Base-by-base conservation (phyloP, 2,797 vertebrate species). In the Sternarchorhynchus goeldii region DNA sequence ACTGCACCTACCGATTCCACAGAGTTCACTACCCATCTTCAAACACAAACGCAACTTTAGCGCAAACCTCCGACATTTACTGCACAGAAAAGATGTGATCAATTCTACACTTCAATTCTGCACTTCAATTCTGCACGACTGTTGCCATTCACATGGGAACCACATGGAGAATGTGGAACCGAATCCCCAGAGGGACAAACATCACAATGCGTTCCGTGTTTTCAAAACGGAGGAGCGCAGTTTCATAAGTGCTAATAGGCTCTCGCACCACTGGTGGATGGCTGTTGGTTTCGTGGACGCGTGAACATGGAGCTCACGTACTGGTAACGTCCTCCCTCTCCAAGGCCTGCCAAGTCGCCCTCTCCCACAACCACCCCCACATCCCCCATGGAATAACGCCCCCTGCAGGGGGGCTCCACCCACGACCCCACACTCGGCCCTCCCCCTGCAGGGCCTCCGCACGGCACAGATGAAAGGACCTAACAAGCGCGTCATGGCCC, bases 311-410 rank as follows among this genome's bases (percentile, higher is more conserved):
- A 25, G 25, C 25, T 25, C 25, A 25, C 1, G 25, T 25, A 25
- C 67, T 60, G 69, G 60, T 7, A 0, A 25, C 25, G 25, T 36
- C 34, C 4, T 7, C 34, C 34, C 6, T 7, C 34, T 69, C 77
- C 60, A 4, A 58, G 45, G 59, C 70, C 75, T 6, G 29, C 75
- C 58, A 58, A 66, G 50, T 69, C 41, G 25, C 75, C 69, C 8
- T 63, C 66, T 82, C 62, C 64, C 77, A 79, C 79, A 72, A 58
- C 25, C 25, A 25, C 1, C 25, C 25, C 25, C 25, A 25, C 25
- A 25, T 67, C 56, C 64, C n/a, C 65, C 25, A 20, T 34, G 70
- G 66, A 75, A 67, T 59, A 21, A 70, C 55, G 32, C 0, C 18
- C 62, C 77, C 32, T 36, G n/a, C 36, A n/a, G 21, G 18, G 25